Evolutionary conservation across 2,888 invertebrate genomes (phyloP), one percentile per base, ranked within the genome.

Genomic region (Octonoba sinensis): DNA sequence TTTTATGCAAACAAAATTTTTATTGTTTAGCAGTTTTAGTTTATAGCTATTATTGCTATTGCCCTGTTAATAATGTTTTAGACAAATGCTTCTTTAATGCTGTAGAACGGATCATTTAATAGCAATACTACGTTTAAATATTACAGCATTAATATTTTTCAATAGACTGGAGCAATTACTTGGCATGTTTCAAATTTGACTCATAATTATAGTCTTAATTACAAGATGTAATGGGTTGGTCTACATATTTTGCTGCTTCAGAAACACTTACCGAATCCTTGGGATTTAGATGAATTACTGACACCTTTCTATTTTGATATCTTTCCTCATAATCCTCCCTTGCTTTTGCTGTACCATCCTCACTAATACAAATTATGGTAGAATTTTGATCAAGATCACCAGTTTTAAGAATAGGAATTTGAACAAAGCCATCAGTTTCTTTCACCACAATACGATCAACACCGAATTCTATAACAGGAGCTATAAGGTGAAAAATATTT

Each of bases 351-450:
- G 87, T 87, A 36, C 87, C 84, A 74, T 88, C 88, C 36, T 87
- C 84, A 1, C 89, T 89, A 85, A 87, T 87, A 85, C 89, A 89
- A 62, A 88, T 86, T 6, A 88, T 87, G 18, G 88, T 87, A 0
- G 88, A 87, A 59, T 86, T 85, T 60, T 84, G 82, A 44, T 85
- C 86, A n/a, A 87, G 46, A 79, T 89, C 88, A 0, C 89, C 89
- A 4, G 86, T 83, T n/a, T 89, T 84, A 11, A 86, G 64, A 3
- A 89, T 85, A 4, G 88, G 86, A 12, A 88, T 86, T 60, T 85
- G 86, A 4, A 88, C 81, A 0, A 85, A 73, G 11, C 84, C 83
- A 18, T 86, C 85, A 24, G 85, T 86, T 84, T 89, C 89, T 77
- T 87, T 86, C 13, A 88, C 86, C 4, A 77, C 84, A 71, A 87